Evolutionary conservation across 2,113 vertebrate species (phyloP).

Genomic region (Malurus melanocephalus): DNA sequence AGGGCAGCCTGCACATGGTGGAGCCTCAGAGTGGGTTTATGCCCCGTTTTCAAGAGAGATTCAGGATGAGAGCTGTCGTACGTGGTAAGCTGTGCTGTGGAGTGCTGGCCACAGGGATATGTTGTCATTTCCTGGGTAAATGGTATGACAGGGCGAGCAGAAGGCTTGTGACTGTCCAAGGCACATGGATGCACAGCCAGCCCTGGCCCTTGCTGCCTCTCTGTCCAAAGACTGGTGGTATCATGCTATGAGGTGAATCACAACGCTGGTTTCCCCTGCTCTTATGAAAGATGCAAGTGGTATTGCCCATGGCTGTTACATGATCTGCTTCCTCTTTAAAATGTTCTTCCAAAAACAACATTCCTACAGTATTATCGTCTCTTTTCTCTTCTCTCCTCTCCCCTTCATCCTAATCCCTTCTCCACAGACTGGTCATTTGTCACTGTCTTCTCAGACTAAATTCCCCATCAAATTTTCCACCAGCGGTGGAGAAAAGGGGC

Average conservation of each 20-base stretch:
- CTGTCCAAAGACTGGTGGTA: background rate
- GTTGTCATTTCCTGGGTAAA: background rate
- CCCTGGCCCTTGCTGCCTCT: background rate
- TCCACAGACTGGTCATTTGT: background rate
- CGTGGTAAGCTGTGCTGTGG: background rate
- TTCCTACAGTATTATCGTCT: constrained; percentile 38
- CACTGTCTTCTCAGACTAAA: constrained; percentile 5
- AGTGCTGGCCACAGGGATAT: background rate
- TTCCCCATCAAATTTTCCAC: background rate
- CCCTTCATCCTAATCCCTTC: constrained; percentile 10
- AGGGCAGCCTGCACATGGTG: background rate
- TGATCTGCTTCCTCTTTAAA: constrained; percentile 37
- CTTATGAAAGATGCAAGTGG: constrained; percentile 11
- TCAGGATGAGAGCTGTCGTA: background rate
- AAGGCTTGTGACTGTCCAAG: background rate
- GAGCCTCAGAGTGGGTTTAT: background rate
- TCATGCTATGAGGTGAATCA: background rate
- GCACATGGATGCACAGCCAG: background rate
- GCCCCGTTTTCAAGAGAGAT: background rate
- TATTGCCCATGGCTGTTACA: constrained; percentile 35
- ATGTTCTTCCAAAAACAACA: constrained; percentile 46
- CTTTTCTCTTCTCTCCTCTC: constrained; percentile 18
- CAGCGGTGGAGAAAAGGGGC: background rate
- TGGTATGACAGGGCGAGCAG: background rate
- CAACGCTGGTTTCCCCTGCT: background rate